phyloP scores from a whole-genome alignment of 1,140 invertebrate species.

The Drosophila micromelanica region DNA sequence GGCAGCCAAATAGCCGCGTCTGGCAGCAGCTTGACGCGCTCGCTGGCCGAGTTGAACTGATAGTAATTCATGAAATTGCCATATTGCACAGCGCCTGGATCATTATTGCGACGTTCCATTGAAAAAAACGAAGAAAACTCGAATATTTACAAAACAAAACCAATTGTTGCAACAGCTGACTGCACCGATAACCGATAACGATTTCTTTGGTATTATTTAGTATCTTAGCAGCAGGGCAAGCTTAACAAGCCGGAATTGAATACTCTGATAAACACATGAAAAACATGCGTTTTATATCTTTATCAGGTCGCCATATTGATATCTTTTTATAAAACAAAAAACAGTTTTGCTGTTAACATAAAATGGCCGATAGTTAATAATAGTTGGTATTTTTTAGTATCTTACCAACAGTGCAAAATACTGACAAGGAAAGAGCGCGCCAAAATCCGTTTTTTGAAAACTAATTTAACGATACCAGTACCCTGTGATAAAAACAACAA shows the following conservation, averaged over 20 bases:
- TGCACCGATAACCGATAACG: not conserved
- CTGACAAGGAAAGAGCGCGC: no score
- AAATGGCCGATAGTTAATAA: no score
- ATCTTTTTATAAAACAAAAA: no score
- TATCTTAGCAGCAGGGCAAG: no score
- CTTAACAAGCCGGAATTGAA: no score
- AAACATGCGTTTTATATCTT: no score
- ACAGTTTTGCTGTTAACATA: no score
- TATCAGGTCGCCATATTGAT: no score
- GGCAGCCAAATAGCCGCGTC: conserved; percentile 85
- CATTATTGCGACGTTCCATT: conserved; percentile 73
- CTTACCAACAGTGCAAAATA: not conserved
- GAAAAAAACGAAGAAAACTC: not conserved
- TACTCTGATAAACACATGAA: no score
- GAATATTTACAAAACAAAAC: not conserved
- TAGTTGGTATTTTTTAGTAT: no score
- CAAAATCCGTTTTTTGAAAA: no score
- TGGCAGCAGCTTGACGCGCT: conserved; percentile 88
- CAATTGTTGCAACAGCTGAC: conserved; percentile 2
- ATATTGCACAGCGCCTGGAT: conserved; percentile 90
- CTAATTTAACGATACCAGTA: no score
- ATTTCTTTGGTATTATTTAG: not conserved
- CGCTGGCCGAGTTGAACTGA: conserved; percentile 89
- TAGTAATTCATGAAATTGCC: conserved; percentile 96
- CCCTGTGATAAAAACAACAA: not conserved